Conservation (phyloP, 1,140 invertebrate species). For the Delia radicum region DNA sequence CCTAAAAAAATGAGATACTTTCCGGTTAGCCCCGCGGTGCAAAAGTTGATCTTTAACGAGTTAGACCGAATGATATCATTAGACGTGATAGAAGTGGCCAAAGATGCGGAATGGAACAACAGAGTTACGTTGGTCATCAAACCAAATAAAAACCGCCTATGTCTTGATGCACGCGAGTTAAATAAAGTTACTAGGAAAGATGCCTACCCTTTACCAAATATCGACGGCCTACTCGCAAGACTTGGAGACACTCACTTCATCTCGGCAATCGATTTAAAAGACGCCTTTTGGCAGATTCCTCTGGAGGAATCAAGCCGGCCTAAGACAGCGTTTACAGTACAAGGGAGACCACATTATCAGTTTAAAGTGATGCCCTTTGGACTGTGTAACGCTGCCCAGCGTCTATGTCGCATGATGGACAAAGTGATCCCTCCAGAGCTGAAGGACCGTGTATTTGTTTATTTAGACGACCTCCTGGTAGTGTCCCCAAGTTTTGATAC, state of each 20-base stretch:
- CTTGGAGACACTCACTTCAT: slow-evolving; percentile 37
- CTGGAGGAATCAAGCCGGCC: slow-evolving; percentile 34
- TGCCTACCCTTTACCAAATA: slow-evolving; percentile 43
- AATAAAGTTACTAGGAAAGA: neutral
- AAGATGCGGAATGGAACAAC: neutral
- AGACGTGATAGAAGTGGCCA: neutral
- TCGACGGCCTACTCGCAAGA: slow-evolving; percentile 30
- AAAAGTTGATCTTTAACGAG: neutral
- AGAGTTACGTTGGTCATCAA: neutral
- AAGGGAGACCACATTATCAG: slow-evolving; percentile 19
- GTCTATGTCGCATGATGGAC: slow-evolving; percentile 27
- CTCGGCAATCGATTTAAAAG: slow-evolving; percentile 23
- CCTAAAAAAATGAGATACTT: neutral
- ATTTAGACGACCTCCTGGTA: slow-evolving; percentile 31
- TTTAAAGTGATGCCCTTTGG: slow-evolving; percentile 28
- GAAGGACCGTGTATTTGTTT: slow-evolving; percentile 28
- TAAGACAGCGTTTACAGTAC: slow-evolving; percentile 56
- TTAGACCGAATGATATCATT: neutral
- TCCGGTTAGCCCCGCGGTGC: neutral
- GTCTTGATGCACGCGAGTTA: neutral
- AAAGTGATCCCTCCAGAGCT: slow-evolving; percentile 52
- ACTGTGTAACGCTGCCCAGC: slow-evolving; percentile 34
- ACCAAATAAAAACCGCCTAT: neutral
- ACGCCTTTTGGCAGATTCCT: slow-evolving; percentile 50
- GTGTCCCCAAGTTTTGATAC: slow-evolving; percentile 22